phyloP scores from a whole-genome alignment of 2,797 vertebrate genomes.

The Arnoldichthys spilopterus region DNA sequence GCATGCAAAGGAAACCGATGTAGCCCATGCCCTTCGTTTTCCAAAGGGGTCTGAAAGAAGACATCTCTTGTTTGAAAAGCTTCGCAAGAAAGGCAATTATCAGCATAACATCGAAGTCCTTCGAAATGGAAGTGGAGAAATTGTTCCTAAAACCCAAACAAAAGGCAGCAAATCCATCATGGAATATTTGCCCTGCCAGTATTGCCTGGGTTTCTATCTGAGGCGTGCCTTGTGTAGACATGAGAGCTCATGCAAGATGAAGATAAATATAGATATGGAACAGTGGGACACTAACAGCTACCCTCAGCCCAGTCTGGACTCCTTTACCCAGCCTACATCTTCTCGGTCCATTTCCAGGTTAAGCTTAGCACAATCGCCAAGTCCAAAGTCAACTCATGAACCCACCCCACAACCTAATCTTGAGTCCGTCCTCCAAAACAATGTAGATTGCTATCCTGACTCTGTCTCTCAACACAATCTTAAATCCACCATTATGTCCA shows the following conservation, averaged over 20 bases:
- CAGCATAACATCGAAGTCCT: slow-evolving; percentile 20
- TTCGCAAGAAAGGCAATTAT: slow-evolving; percentile 36
- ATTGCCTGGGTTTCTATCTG: slow-evolving; percentile 32
- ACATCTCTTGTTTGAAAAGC: not conserved
- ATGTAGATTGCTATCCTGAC: not conserved
- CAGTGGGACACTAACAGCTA: not conserved
- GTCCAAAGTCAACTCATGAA: not conserved
- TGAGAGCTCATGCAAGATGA: slow-evolving; percentile 19
- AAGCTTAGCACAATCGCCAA: not conserved
- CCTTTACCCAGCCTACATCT: not conserved
- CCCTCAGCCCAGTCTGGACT: not conserved
- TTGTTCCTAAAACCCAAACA: slow-evolving; percentile 5
- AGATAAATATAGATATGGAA: not conserved
- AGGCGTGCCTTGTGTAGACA: slow-evolving; percentile 29
- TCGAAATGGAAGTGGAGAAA: slow-evolving; percentile 7
- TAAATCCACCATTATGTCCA: not conserved
- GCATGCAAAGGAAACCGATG: slow-evolving; percentile 18
- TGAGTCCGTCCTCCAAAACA: not conserved
- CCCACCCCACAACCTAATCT: not conserved
- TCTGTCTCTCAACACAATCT: not conserved
- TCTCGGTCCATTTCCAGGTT: too few relatives aligned
- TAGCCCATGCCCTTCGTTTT: slow-evolving; percentile 34
- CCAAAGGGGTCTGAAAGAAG: slow-evolving; percentile 20
- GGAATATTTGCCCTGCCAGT: slow-evolving; percentile 45
- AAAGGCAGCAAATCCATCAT: not conserved